Conservation (phyloP, 2,113 vertebrate species). For the Solea senegalensis region DNA sequence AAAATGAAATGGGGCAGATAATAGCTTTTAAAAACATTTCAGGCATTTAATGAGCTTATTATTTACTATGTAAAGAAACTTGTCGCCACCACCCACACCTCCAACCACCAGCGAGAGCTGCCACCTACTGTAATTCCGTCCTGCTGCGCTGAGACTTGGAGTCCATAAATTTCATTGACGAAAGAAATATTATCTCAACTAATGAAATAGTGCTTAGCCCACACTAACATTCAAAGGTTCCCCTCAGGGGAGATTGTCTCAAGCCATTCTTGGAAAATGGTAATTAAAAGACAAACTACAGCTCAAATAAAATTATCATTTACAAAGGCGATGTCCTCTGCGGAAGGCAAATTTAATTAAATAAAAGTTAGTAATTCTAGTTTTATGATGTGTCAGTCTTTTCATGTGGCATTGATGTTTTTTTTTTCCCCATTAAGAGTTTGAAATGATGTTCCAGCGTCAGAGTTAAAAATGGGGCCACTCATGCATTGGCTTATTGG, state of each 20-base stretch:
- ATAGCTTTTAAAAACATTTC: conserved; percentile 79
- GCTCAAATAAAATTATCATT: conserved; percentile 33
- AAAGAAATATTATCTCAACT: conserved; percentile 64
- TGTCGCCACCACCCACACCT: conserved; percentile 32
- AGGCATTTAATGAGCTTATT: conserved; percentile 77
- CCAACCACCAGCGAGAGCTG: conserved; percentile 18
- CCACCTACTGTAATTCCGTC: conserved; percentile 45
- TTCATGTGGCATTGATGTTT: conserved; percentile 41
- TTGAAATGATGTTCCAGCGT: conserved; percentile 44
- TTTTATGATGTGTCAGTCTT: conserved; percentile 53
- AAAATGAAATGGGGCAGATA: conserved; percentile 79
- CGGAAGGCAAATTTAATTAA: conserved; percentile 51
- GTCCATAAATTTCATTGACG: conserved; percentile 54
- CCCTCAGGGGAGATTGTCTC: conserved; percentile 57
- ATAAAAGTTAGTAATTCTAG: conserved; percentile 42
- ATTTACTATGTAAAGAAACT: conserved; percentile 69
- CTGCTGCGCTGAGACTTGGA: conserved; percentile 26
- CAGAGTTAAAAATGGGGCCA: conserved; percentile 58
- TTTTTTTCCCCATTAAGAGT: conserved; percentile 44
- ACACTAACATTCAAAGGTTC: conserved; percentile 39
- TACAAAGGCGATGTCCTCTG: conserved; percentile 15
- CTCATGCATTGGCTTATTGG: conserved; percentile 47
- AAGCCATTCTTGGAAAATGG: conserved; percentile 54
- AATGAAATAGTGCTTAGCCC: conserved; percentile 66
- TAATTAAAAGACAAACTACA: conserved; percentile 65